Evolutionary conservation across 2,113 vertebrate species (phyloP).

Genomic region (Riparia riparia): DNA sequence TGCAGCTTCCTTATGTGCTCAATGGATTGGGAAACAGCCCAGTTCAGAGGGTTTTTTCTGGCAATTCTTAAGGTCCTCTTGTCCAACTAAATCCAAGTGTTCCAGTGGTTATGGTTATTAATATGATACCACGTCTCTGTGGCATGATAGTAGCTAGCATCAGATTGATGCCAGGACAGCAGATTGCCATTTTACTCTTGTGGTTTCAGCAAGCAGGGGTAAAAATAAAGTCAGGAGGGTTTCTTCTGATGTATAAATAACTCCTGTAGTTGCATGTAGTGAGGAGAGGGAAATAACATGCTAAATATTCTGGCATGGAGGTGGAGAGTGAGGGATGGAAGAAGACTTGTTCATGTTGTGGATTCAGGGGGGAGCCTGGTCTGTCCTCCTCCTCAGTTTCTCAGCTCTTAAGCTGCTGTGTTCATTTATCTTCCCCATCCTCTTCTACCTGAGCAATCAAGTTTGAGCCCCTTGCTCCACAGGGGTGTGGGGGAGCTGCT

Average conservation of each 20-base stretch:
- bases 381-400: background rate
- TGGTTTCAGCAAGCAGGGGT: background rate
- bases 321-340: background rate
- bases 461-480: background rate
- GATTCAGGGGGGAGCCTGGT: background rate
- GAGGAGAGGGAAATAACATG: background rate
- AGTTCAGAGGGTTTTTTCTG: background rate
- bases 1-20: background rate
- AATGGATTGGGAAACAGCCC: background rate
- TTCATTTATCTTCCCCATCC: background rate
- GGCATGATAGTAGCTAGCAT: background rate
- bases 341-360: background rate
- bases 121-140: background rate
- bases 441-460: background rate
- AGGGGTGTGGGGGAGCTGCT: background rate
- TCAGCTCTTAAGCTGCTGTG: rapidly evolving
- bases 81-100: background rate
- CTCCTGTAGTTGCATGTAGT: background rate
- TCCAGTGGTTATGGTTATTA: background rate
- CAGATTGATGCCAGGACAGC: background rate
- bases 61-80: background rate
- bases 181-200: background rate
- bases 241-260: background rate
- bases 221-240: background rate
- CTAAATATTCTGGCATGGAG: background rate